Evolutionary conservation across 1,140 invertebrate genomes (phyloP), one percentile per base, ranked within the genome.

Genomic region (Drosophila neocordata): DNA sequence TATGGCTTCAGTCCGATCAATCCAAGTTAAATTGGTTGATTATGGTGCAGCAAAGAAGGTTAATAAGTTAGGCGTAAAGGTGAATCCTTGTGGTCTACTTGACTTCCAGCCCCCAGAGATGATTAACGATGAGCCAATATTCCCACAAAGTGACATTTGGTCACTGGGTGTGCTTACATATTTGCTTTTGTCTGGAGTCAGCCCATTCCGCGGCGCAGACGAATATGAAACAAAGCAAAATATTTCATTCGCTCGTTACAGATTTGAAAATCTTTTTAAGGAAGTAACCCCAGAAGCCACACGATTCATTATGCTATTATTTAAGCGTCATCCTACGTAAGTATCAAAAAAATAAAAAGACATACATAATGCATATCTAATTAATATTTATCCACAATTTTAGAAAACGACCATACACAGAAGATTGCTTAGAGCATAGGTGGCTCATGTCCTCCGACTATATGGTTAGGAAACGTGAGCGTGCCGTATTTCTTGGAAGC

Each of bases 101-200:
- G 90, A 92, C 60, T 91, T 93, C 93, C 62, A 93, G 95, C 97
- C 98, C 2, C 99, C 99, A 0, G 99, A 99, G 93, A 94, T 99
- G 61, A 92, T 99, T 24, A 95, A 95, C 88, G 97, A 98, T 79
- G 96, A 97, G 92, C 94, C 95, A 12, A 95, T 97, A 5, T 96
- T 95, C 89, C 96, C 96, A 2, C 96, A 98, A 89, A 97, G 97
- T 24, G 99, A 99, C 92, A 96, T 99, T 75, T 99, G 99, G 99
- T 96, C 96, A 55, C 93, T 99, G 20, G 99, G 97, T 20, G 97
- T 98, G 4, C 92, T 99, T 0, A 94, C 96, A 1, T 99, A 99
- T 92, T 93, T 99, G n/a, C 93, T 99, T 91, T 92, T 99, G 34
- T 98, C 97, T 11, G 99, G 99, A 8, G 95, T 95, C 8, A 97